These are phyloP conservation scores for Nemotelus nigrinus DNA, from an alignment of 2,888 invertebrate genomes.

Conservation along the genomic window DNA sequence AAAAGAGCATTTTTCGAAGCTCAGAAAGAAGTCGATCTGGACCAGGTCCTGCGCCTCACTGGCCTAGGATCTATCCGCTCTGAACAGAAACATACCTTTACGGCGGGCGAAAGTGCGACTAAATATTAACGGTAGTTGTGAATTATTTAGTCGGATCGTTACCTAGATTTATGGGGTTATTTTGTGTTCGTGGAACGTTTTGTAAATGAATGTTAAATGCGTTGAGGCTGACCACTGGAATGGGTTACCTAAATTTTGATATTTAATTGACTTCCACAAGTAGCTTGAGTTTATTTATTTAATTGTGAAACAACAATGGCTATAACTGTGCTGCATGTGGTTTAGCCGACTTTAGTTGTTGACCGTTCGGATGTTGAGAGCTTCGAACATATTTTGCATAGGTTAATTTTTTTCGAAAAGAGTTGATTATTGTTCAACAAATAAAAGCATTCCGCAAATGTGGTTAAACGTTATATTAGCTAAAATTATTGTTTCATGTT, in stretches of 20 bases:
- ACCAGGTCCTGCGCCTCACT: no score
- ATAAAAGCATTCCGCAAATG: no score
- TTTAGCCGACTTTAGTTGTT: no score
- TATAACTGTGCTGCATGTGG: not conserved
- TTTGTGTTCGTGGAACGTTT: slow-evolving; percentile 1
- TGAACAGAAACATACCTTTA: not conserved
- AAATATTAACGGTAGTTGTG: slow-evolving; percentile 28
- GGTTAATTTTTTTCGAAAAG: no score
- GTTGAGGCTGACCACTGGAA: slow-evolving; percentile 27
- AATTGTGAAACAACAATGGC: slow-evolving; percentile 1
- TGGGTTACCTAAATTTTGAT: slow-evolving; percentile 36
- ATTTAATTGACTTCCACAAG: slow-evolving; percentile 39
- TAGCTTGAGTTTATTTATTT: slow-evolving; percentile 34
- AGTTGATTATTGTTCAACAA: no score
- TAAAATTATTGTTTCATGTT: no score
- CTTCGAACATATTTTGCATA: no score
- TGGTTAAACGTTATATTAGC: no score
- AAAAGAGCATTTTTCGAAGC: no score
- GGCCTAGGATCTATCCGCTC: no score
- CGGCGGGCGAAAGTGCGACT: slow-evolving; percentile 22
- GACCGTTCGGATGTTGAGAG: no score
- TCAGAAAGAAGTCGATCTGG: no score
- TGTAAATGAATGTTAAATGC: slow-evolving; percentile 38
- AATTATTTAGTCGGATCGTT: slow-evolving; percentile 42
- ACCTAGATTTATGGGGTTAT: slow-evolving; percentile 38